Evolutionary conservation across 1,140 invertebrate species (phyloP).

Genomic region (Rhynchophorus ferrugineus): DNA sequence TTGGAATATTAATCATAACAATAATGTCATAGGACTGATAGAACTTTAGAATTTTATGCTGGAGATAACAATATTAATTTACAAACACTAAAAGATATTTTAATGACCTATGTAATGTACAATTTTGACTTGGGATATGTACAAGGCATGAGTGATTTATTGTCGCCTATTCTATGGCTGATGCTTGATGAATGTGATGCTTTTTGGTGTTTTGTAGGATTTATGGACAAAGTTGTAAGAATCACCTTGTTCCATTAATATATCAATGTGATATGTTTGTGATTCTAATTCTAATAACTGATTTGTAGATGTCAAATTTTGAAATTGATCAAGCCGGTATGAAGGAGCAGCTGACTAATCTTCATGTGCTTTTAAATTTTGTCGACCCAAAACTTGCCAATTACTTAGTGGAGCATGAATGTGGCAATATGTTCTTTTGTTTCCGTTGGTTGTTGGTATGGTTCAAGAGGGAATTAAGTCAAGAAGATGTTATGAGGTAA

Average conservation of each 20-base stretch:
- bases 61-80: conserved; percentile 90
- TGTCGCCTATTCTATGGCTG: conserved; percentile 87
- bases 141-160: conserved; percentile 95
- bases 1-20: background rate
- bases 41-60: conserved; percentile 82
- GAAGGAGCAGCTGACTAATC: conserved; percentile 83
- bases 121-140: conserved; percentile 97
- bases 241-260: too few species aligned
- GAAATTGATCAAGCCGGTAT: conserved; percentile 96
- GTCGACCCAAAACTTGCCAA: conserved; percentile 76
- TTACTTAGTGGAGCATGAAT: conserved; percentile 86
- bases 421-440: conserved; percentile 97
- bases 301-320: conserved; percentile 81
- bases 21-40: conserved; percentile 84
- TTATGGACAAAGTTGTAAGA: conserved; percentile 92
- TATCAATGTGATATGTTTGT: too few species aligned
- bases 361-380: conserved; percentile 74
- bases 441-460: conserved; percentile 87
- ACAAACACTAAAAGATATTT: conserved; percentile 75
- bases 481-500: conserved; percentile 62
- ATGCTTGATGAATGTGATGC: conserved; percentile 90
- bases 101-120: conserved; percentile 99
- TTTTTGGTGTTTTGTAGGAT: conserved; percentile 99
- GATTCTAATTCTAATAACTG: conserved; percentile 3
- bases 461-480: conserved; percentile 74